Conservation (phyloP, 2,113 vertebrate species). For the Empidonax alnorum region DNA sequence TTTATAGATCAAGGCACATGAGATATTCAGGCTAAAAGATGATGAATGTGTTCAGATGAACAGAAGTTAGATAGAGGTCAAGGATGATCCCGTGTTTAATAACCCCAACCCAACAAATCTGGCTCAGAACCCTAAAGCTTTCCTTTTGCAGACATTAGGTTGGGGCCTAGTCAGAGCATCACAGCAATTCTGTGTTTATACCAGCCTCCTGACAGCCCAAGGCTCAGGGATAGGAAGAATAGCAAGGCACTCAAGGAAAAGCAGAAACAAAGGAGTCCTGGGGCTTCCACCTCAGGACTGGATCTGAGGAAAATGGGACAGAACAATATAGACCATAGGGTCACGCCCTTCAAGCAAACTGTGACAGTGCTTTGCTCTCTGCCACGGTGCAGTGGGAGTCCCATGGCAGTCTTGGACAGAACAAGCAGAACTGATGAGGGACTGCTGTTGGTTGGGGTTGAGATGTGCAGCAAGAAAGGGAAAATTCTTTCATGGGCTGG, state of each 20-base stretch:
- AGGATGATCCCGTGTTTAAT: not conserved
- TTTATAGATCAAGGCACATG: not conserved
- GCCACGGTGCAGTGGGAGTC: rapidly evolving
- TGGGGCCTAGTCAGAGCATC: not conserved
- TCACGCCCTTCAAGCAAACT: not conserved
- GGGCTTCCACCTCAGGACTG: not conserved
- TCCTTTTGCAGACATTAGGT: not conserved
- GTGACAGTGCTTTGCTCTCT: not conserved
- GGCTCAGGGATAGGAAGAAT: not conserved
- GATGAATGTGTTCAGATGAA: not conserved
- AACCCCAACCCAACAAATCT: not conserved
- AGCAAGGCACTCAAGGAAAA: not conserved
- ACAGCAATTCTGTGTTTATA: not conserved
- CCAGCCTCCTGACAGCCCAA: not conserved
- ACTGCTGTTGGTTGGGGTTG: not conserved
- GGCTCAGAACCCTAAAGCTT: not conserved
- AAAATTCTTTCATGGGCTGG: not conserved
- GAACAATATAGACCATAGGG: not conserved
- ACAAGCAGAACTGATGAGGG: rapidly evolving
- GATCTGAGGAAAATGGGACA: not conserved
- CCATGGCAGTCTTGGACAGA: not conserved
- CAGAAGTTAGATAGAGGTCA: not conserved
- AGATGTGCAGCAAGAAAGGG: not conserved
- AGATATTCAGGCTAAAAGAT: not conserved
- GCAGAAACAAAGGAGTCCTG: not conserved